Evolutionary conservation across 2,113 vertebrate genomes (phyloP), one percentile per base, ranked within the genome.

Genomic region (Xenopus laevis): DNA sequence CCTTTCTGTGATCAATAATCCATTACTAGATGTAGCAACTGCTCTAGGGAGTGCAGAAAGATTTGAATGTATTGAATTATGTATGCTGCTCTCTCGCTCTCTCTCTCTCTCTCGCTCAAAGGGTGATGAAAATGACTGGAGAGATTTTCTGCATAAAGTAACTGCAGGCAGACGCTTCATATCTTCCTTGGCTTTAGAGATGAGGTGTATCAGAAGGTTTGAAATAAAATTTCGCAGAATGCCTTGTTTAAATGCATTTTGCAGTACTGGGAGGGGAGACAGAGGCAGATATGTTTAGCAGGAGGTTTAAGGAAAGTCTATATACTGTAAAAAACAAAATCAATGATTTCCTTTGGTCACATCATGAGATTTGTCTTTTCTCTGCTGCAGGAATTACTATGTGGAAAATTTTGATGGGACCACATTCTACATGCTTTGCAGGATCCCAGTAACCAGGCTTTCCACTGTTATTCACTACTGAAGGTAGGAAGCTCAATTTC

Each of bases 61-160:
- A 92, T 89, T 89, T 79, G 82, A 89, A 86, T 86, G 82, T 83
- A 89, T 50, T 95, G 86, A 93, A 94, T 95, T 92, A 94, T 94
- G 89, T 84, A 95, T 93, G 89, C 81, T 78, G 74, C 81, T 86
- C 84, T 87, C 80, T 81, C 87, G 90, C 83, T 83, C 85, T 27
- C 23, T 27, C 23, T 27, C 23, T 27, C 4, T 4, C 23, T 27
- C 23, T 27, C 23, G 4, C 23, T 27, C 23, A 27, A 27, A 83
- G 81, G 82, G 23, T 84, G 85, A 79, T 89, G 83, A 83, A 87
- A 83, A 86, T 84, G 79, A 84, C 84, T 86, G 76, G 79, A 81
- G 79, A 83, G 87, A 82, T 89, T 87, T 81, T 82, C 87, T 88
- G 84, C 85, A 83, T 83, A 78, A 85, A 91, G 84, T 86, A 85